Evolutionary conservation across 2,113 vertebrate genomes (phyloP), one percentile per base, ranked within the genome.

Genomic region (Odobenus rosmarus): DNA sequence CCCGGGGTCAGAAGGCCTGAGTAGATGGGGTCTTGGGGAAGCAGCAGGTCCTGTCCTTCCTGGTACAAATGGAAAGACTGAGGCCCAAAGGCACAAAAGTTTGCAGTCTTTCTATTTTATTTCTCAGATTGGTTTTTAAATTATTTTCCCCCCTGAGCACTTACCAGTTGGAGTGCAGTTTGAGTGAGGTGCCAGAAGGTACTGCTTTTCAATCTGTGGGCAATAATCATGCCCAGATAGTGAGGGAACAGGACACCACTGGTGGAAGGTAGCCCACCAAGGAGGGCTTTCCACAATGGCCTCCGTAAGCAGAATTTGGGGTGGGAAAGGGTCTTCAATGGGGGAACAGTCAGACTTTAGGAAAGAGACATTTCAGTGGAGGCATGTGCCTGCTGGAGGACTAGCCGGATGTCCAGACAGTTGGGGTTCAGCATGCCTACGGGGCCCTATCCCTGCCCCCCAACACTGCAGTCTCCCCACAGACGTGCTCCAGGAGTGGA

Each of bases 51-150:
- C 95, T 89, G 55, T n/a, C 19, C 21, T 33, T 16, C n/a, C 74
- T n/a, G 2, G 19, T 42, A 72, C 46, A 59, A 33, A 33, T 39
- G 36, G 24, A 53, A 31, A 64, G 33, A 84, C 49, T n/a, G 81
- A 82, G 57, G 28, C 55, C 16, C 72, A 74, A 31, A 51, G 80
- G 28, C 26, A 59, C 9, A 7, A 28, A 59, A 5, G 26, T 90
- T 53, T 55, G 15, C 15, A 6, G 42, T 46, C 61, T 51, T 82
- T 72, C 16, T 39, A 28, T 69, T 89, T 69, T n/a, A 88, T 39
- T 94, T 94, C 57, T 92, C n/a, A 24, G 10, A 31, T 42, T 31
- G 64, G 24, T 85, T 95, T 94, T 74, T 42, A 79, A 28, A 31
- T 61, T 46, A 15, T 57, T 71, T 72, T 80, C 59, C 46, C 71